A percentile compares a stretch with the other conserved stretches of the same genome.
Evolutionary conservation across 2,797 vertebrate species (phyloP).

Genomic region (Sphenopsis melanotis): DNA sequence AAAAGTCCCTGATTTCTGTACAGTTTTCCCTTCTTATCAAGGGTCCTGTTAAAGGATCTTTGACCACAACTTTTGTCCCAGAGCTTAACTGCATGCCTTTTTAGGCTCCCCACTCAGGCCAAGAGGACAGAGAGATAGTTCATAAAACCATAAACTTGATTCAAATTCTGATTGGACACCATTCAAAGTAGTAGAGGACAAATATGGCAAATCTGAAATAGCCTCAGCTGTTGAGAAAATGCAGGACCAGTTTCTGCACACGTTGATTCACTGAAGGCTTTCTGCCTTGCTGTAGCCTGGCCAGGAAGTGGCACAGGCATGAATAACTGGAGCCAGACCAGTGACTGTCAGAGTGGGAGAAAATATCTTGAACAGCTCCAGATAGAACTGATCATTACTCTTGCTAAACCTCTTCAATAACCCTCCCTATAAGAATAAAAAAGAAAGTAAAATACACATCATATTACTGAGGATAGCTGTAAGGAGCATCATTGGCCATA

Average conservation of each 20-base stretch:
- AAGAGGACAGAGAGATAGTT: neutral
- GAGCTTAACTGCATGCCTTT: neutral
- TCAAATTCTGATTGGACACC: neutral
- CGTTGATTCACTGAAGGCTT: neutral
- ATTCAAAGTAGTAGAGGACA: neutral
- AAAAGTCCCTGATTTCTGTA: neutral
- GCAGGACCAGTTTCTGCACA: neutral
- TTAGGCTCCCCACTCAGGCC: neutral
- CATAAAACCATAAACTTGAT: neutral
- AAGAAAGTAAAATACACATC: neutral
- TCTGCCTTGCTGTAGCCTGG: neutral
- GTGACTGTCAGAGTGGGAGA: neutral
- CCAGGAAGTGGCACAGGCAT: neutral
- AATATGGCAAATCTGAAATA: neutral
- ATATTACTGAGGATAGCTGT: neutral
- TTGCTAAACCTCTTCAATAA: neutral
- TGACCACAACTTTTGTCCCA: neutral
- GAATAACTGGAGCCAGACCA: neutral
- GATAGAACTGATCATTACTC: neutral
- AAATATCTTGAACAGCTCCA: neutral
- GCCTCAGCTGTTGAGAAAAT: neutral
- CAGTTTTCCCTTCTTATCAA: neutral
- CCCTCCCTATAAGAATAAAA: neutral
- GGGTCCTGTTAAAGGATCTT: neutral
- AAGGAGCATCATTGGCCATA: neutral